phyloP scores from a whole-genome alignment of 2,113 vertebrate genomes.

The Penelope pileata region DNA sequence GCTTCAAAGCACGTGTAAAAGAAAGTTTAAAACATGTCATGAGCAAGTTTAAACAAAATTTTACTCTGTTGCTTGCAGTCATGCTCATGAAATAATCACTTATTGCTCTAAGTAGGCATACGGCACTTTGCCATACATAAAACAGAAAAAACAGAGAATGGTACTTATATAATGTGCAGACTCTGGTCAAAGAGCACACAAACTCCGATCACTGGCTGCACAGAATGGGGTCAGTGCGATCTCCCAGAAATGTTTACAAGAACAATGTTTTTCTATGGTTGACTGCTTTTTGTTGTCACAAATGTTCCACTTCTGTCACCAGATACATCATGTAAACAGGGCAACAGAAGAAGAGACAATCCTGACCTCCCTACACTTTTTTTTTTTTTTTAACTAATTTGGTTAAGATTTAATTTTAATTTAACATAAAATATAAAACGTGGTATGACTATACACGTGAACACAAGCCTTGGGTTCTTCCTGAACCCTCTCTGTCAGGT shows the following conservation, averaged over 20 bases:
- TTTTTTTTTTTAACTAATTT: not conserved
- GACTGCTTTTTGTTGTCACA: not conserved
- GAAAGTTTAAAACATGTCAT: not conserved
- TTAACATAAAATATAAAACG: not conserved
- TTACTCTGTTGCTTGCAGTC: not conserved
- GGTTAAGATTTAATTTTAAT: not conserved
- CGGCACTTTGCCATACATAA: not conserved
- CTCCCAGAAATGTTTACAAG: not conserved
- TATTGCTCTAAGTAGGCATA: not conserved
- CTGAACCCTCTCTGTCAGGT: not conserved
- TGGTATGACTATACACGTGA: not conserved
- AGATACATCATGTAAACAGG: not conserved
- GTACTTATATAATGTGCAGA: rapidly evolving
- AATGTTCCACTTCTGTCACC: constrained; percentile 23
- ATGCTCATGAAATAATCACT: not conserved
- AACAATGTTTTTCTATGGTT: not conserved
- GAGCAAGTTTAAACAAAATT: not conserved
- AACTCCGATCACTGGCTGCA: not conserved
- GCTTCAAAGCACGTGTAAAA: not conserved
- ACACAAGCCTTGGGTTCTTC: not conserved
- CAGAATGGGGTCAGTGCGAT: not conserved
- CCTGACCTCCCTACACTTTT: not conserved
- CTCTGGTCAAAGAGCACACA: not conserved
- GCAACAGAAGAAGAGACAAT: too few species aligned
- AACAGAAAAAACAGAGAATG: not conserved